A percentile compares a stretch with the other conserved stretches of the same genome.
phyloP scores from a whole-genome alignment of 2,888 invertebrate species.

The Limnephilus lunatus region DNA sequence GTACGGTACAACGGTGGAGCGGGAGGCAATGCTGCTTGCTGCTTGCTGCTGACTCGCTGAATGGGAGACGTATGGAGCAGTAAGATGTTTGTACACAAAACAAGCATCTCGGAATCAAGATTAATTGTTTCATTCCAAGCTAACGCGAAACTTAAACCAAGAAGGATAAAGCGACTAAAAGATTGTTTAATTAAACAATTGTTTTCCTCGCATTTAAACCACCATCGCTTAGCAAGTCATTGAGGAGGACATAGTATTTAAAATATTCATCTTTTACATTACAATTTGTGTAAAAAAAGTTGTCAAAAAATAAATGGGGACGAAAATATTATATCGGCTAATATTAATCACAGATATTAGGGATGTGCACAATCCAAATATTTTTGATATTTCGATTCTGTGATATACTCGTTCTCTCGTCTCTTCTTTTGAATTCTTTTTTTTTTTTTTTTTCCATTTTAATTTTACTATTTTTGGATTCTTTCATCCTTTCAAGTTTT shows the following conservation, averaged over 20 bases:
- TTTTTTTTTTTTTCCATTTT: too few species aligned
- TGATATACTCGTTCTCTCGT: too few species aligned
- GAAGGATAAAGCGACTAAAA: neutral
- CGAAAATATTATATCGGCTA: neutral
- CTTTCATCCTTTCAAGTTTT: too few species aligned
- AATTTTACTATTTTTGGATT: too few species aligned
- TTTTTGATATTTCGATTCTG: neutral
- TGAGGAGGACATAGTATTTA: neutral
- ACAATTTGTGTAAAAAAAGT: neutral
- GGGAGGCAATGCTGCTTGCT: neutral
- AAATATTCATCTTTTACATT: neutral
- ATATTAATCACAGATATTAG: neutral
- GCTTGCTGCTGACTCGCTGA: neutral
- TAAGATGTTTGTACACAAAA: constrained; percentile 8
- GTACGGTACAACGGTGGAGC: neutral
- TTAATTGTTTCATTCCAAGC: constrained; percentile 23
- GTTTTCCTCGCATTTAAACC: neutral
- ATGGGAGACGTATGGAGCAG: constrained; percentile 1
- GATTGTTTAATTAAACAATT: neutral
- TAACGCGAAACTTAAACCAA: neutral
- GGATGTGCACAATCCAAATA: neutral
- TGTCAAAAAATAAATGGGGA: neutral
- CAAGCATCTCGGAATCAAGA: neutral
- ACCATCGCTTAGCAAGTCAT: neutral
- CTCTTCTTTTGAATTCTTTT: too few species aligned